Base-by-base conservation (phyloP, 2,797 vertebrate species). In the Tenualosa ilisha region DNA sequence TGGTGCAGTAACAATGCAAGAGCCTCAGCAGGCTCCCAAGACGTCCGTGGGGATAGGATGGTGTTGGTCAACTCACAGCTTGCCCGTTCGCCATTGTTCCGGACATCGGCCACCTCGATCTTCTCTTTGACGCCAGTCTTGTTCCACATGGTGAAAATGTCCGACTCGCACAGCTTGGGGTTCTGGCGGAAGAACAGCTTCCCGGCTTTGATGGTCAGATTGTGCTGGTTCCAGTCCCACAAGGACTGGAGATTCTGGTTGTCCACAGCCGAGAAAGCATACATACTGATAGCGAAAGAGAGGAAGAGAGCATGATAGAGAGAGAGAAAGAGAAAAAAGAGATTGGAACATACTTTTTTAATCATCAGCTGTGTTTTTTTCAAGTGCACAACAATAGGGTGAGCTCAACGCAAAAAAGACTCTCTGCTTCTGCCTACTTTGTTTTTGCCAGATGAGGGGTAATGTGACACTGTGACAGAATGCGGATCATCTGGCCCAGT, bases 221-320 rank as follows among this genome's bases (percentile, higher is more conserved):
- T 99, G 92, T 98, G 98, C 86, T 97, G 97, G 90, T 91, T 96
- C 98, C 98, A 99, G 94, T 99, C 97, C 98, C 98, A 99, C 37
- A 99, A 94, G 85, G 96, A 95, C 93, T 99, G 98, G 85, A 99
- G 92, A 91, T 99, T 96, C 92, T 98, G 97, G 96, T 99, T 99
- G 94, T 99, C 96, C 68, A 99, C 93, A 75, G 97, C 97, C 0
- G 97, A 97, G 94, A 99, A 99, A 0, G 98, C 95, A 3, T 99
- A 99, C 90, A 96, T 96, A 89, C 98, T 99, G 88, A 61, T 0
- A 37, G 86, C 0, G 1, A 17, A 20, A 79, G 6, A 59, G 9
- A 11, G 20, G 37, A 26, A 40, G 15, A 84, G 6, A 37, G 56
- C 13, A 13, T 7, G 61, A 26, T 0, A 65, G 61, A 26, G 61